phyloP scores from a whole-genome alignment of 2,888 invertebrate genomes.

The Glaucopsyche alexis region DNA sequence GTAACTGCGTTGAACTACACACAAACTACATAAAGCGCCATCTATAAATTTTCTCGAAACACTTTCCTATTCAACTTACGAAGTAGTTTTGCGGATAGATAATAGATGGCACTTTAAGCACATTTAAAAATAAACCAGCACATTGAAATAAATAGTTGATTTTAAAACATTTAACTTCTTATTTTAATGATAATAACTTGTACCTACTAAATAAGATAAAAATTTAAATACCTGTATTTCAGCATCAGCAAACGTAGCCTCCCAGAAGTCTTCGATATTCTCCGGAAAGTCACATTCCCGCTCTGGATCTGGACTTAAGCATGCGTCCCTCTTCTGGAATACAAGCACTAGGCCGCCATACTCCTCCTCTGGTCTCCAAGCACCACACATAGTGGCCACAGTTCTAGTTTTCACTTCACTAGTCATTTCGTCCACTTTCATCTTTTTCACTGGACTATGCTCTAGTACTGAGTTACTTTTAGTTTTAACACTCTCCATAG shows the following conservation, averaged over 20 bases:
- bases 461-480: constrained; percentile 50
- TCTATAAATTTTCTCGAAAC: not conserved
- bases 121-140: not conserved
- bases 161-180: not conserved
- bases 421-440: constrained; percentile 34
- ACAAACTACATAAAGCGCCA: constrained; percentile 17
- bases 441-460: constrained; percentile 55
- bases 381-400: constrained; percentile 74
- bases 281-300: constrained; percentile 67
- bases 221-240: constrained; percentile 56
- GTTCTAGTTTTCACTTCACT: constrained; percentile 51
- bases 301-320: constrained; percentile 69
- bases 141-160: not conserved
- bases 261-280: constrained; percentile 75
- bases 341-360: constrained; percentile 72
- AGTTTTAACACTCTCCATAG: constrained; percentile 52
- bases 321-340: constrained; percentile 58
- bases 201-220: not conserved
- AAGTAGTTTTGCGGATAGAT: not conserved
- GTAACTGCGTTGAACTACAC: no score
- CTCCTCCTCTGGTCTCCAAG: constrained; percentile 72
- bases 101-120: constrained; percentile 39
- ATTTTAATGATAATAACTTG: not conserved
- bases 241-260: constrained; percentile 50
- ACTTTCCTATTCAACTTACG: not conserved